Percentiles rank a stretch among this genome's conserved stretches.
Conservation (phyloP, 92 coral and sea anemone genomes). For the Nematostella vectensis region DNA sequence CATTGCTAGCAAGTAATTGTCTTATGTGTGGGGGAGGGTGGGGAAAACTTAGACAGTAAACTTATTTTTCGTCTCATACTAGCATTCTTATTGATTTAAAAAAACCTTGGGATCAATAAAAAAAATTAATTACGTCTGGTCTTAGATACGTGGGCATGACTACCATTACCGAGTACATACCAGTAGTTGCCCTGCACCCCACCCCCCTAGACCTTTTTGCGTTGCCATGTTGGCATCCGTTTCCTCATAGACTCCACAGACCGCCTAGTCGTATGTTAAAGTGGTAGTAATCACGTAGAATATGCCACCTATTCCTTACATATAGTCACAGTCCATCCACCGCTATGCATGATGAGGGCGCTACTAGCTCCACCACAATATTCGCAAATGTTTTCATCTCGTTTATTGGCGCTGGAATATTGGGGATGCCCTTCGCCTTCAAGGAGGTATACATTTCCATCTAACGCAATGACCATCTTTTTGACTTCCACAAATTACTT, state of each 20-base stretch:
- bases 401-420: constrained; percentile 97
- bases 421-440: constrained; percentile 97
- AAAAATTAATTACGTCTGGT: too few relatives aligned
- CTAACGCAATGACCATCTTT: constrained; percentile 28
- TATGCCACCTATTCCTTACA: neutral
- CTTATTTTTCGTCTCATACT: too few relatives aligned
- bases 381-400: constrained; percentile 95
- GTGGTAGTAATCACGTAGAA: too few relatives aligned
- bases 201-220: neutral
- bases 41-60: too few relatives aligned
- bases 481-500: neutral
- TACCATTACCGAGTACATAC: too few relatives aligned
- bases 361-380: constrained; percentile 84
- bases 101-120: too few relatives aligned
- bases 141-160: too few relatives aligned
- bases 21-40: constrained; percentile 9
- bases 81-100: too few relatives aligned
- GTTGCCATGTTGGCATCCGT: constrained; percentile 36
- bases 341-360: constrained; percentile 71
- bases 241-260: too few relatives aligned
- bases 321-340: neutral
- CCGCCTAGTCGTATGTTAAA: too few relatives aligned
- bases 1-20: neutral
- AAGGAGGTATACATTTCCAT: constrained; percentile 57
- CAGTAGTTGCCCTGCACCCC: too few relatives aligned